A percentile compares a stretch with the other conserved stretches of the same genome.
These are phyloP conservation scores for Agrotis exclamationis DNA, from an alignment of 2,888 invertebrate species.

Conservation along the genomic window DNA sequence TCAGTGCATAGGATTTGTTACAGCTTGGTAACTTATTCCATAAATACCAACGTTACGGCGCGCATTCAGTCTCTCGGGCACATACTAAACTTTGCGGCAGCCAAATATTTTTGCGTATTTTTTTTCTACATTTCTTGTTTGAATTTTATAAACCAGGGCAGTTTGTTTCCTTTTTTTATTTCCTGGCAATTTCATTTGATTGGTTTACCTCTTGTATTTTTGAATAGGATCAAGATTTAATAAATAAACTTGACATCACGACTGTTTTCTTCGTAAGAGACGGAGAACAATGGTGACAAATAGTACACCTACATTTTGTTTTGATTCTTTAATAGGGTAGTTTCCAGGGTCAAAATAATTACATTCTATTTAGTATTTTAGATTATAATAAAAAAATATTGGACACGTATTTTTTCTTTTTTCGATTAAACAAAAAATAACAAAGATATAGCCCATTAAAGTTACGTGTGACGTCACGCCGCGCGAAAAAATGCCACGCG, in stretches of 20 bases:
- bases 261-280: not conserved
- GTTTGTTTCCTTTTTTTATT: not conserved
- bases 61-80: slow-evolving; percentile 43
- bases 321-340: too few species aligned
- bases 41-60: slow-evolving; percentile 64
- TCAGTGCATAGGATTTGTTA: slow-evolving; percentile 62
- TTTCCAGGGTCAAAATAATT: too few species aligned
- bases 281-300: not conserved
- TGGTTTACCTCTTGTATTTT: not conserved
- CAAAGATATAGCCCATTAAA: too few species aligned
- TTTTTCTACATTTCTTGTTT: slow-evolving; percentile 18
- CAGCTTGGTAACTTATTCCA: slow-evolving; percentile 67
- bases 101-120: slow-evolving; percentile 35
- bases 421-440: too few species aligned
- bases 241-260: not conserved
- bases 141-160: not conserved
- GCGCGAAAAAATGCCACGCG: too few species aligned
- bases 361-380: too few species aligned
- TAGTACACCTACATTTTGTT: not conserved
- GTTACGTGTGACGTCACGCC: too few species aligned
- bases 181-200: not conserved
- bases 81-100: slow-evolving; percentile 37
- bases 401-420: too few species aligned
- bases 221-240: not conserved
- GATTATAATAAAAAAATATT: too few species aligned